A percentile compares a stretch with the other conserved stretches of the same genome.
phyloP scores from a whole-genome alignment of 1,140 invertebrate genomes.

The Kradibia gibbosae region DNA sequence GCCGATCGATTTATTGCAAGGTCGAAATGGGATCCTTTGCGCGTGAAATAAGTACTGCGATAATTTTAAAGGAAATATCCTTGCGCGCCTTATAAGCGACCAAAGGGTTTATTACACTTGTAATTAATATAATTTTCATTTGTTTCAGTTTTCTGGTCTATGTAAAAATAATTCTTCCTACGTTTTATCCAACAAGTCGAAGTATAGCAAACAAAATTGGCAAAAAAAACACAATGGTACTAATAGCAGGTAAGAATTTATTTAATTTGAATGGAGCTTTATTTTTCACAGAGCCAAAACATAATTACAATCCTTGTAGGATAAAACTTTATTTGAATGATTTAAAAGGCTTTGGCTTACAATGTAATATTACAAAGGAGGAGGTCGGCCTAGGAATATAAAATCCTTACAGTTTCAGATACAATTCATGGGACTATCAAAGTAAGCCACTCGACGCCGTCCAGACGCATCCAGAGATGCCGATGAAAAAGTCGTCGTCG shows the following conservation, averaged over 20 bases:
- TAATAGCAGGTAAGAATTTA: slow-evolving; percentile 18
- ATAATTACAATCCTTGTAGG: too few species aligned
- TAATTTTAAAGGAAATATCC: too few species aligned
- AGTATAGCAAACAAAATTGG: neutral
- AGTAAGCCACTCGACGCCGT: neutral
- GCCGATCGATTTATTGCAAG: too few species aligned
- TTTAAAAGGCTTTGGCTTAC: too few species aligned
- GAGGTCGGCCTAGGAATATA: too few species aligned
- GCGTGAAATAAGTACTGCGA: too few species aligned
- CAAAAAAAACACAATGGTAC: slow-evolving; percentile 11
- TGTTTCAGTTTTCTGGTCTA: neutral
- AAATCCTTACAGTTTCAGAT: too few species aligned
- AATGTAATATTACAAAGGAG: too few species aligned
- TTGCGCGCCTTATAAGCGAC: too few species aligned
- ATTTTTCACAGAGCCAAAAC: neutral
- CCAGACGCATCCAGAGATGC: neutral
- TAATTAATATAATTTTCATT: neutral
- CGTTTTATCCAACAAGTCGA: neutral
- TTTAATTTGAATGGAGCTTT: too few species aligned
- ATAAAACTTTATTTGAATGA: too few species aligned
- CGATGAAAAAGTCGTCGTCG: neutral
- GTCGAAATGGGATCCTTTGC: too few species aligned
- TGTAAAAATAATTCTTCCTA: slow-evolving; percentile 11
- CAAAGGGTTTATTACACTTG: neutral
- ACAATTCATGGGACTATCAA: neutral